Evolutionary conservation across 1,140 invertebrate species (phyloP).

Genomic region (Platyscapa corneri): DNA sequence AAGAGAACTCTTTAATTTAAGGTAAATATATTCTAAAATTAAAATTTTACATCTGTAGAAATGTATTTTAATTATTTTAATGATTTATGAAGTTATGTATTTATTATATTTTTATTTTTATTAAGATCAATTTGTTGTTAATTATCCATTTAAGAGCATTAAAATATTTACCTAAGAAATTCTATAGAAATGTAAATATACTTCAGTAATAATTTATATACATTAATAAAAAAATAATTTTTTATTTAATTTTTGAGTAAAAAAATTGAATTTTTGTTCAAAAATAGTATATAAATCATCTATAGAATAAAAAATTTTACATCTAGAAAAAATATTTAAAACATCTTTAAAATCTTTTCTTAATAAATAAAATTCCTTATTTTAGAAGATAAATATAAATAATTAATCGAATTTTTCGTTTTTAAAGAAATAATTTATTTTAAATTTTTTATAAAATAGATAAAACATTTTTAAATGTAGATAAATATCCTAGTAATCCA

Average conservation of each 20-base stretch:
- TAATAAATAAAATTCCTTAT: no score
- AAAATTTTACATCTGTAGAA: background rate
- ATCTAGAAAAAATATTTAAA: no score
- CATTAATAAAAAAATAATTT: no score
- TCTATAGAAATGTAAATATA: background rate
- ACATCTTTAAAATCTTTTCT: no score
- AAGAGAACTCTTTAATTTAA: background rate
- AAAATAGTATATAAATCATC: no score
- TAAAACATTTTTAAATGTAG: background rate
- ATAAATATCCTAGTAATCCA: background rate
- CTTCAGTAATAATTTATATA: background rate
- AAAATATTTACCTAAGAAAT: background rate
- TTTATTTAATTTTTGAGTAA: no score
- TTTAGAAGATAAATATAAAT: no score
- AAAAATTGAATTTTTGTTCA: no score
- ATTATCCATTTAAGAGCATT: background rate
- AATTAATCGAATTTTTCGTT: no score
- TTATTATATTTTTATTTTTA: background rate
- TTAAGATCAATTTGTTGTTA: conserved; percentile 4
- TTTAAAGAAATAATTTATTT: no score
- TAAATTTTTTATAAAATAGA: no score
- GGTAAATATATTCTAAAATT: background rate
- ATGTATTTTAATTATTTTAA: background rate
- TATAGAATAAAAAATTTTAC: no score
- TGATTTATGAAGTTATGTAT: background rate